These are phyloP conservation scores for Nyctibius grandis DNA, from an alignment of 2,797 vertebrate species.

Conservation along the genomic window DNA sequence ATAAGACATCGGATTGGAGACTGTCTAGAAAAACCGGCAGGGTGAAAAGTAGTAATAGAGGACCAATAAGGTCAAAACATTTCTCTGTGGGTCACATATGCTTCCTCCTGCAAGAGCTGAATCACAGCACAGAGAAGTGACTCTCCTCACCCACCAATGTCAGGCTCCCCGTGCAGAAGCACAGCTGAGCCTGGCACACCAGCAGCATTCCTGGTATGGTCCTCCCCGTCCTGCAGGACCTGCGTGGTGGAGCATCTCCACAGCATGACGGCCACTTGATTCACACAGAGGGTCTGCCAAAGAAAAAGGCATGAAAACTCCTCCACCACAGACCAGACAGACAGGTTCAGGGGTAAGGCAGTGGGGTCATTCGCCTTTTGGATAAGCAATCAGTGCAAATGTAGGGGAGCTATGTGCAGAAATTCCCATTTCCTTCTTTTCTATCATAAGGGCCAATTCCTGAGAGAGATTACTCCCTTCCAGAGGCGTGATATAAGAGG, in stretches of 20 bases:
- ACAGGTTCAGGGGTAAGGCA: neutral
- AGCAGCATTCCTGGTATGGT: neutral
- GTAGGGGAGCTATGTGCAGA: neutral
- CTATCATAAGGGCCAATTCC: neutral
- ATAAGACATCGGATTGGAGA: neutral
- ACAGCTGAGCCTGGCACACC: neutral
- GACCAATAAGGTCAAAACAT: neutral
- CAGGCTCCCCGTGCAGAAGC: neutral
- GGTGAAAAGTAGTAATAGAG: neutral
- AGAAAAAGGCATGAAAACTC: neutral
- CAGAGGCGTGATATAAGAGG: neutral
- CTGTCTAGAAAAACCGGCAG: neutral
- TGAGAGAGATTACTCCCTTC: neutral
- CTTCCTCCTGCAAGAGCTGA: neutral
- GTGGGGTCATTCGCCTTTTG: neutral
- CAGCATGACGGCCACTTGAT: fast-evolving
- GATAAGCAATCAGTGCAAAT: neutral
- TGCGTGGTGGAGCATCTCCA: neutral
- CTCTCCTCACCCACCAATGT: neutral
- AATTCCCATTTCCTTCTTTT: neutral
- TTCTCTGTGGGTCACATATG: neutral
- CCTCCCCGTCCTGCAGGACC: neutral
- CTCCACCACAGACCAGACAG: neutral
- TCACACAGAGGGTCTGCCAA: neutral
- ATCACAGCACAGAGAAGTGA: neutral